A percentile compares a stretch with the other conserved stretches of the same genome.
Conservation (phyloP, 1,140 invertebrate species). For the Aphelinus certus region DNA sequence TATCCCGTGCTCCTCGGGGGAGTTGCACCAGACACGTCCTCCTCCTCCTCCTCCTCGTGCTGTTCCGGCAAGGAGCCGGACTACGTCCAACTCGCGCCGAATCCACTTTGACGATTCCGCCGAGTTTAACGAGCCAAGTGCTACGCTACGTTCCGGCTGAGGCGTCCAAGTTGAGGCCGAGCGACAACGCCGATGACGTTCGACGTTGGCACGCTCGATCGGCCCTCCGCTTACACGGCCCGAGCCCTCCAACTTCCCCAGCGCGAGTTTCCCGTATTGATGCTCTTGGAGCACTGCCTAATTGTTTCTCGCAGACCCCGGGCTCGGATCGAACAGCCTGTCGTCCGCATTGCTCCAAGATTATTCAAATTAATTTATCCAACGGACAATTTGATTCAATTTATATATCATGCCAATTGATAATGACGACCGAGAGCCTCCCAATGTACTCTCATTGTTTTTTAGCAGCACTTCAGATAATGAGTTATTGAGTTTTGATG, state of each 20-base stretch:
- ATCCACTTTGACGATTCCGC: conserved; percentile 20
- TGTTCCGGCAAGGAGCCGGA: conserved; percentile 2
- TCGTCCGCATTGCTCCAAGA: too few relatives aligned
- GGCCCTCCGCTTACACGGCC: not conserved
- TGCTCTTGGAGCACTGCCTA: not conserved
- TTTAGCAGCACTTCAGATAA: too few relatives aligned
- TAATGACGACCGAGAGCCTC: too few relatives aligned
- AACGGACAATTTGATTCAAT: too few relatives aligned
- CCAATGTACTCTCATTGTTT: too few relatives aligned
- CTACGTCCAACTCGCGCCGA: conserved; percentile 4
- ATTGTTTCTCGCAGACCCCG: not conserved
- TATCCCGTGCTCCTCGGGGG: conserved; percentile 36
- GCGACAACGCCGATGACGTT: not conserved
- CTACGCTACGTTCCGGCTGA: too few relatives aligned
- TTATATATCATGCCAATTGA: too few relatives aligned
- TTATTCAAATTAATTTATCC: too few relatives aligned
- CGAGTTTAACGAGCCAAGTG: conserved; percentile 34
- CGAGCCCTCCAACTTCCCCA: conserved; percentile 2
- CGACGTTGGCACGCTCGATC: conserved; percentile 20
- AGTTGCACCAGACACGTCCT: conserved; percentile 3
- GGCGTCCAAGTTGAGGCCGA: too few relatives aligned
- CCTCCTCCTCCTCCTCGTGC: not conserved
- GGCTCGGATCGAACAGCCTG: too few relatives aligned
- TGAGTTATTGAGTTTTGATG: too few relatives aligned
- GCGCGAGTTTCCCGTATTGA: not conserved